Conservation (phyloP, 2,797 vertebrate species). For the Scolopax bukidnonensis region DNA sequence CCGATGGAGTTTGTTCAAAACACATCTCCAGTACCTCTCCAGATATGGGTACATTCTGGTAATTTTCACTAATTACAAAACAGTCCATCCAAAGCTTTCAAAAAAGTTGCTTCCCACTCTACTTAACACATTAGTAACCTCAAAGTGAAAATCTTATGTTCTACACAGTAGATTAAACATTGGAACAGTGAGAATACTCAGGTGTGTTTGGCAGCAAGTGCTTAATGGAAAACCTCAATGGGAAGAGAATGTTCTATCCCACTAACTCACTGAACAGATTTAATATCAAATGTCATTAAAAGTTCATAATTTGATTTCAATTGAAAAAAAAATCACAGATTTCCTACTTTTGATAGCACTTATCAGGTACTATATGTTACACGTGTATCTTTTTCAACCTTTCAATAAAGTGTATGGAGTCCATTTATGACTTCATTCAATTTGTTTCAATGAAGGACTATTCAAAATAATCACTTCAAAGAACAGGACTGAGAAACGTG, state of each 20-base stretch:
- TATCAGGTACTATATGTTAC: background rate
- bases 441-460: background rate
- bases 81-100: background rate
- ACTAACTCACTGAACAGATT: background rate
- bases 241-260: background rate
- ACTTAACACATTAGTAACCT: background rate
- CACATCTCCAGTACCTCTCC: background rate
- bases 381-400: background rate
- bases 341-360: background rate
- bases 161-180: background rate
- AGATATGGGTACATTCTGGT: background rate
- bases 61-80: background rate
- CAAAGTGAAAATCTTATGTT: background rate
- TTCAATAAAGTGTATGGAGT: background rate
- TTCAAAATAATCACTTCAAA: background rate
- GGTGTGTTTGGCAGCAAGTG: background rate
- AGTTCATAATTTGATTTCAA: background rate
- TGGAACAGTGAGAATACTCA: background rate
- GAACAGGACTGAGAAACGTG: background rate
- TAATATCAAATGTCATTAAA: background rate
- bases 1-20: background rate
- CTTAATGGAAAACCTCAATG: background rate
- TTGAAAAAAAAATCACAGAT: background rate
- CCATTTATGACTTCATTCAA: background rate
- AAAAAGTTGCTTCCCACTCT: background rate